Percentiles rank a stretch among this genome's conserved stretches.
These are phyloP conservation scores for Romanomermis culicivorax DNA, from an alignment of 2,888 invertebrate genomes.

Conservation along the genomic window DNA sequence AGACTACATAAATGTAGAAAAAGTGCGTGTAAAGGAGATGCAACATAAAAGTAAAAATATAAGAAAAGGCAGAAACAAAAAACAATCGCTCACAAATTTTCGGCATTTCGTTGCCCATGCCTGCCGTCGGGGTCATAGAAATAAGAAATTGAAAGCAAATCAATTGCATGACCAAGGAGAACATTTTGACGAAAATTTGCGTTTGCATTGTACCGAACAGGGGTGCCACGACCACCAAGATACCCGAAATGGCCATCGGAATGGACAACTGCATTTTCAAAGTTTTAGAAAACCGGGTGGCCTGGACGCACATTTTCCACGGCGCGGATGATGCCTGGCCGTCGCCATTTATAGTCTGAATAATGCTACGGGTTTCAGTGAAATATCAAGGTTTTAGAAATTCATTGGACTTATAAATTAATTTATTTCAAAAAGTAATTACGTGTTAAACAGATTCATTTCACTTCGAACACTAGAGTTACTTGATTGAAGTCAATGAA, in stretches of 20 bases:
- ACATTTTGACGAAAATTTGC: constrained; percentile 22
- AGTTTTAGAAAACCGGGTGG: constrained; percentile 17
- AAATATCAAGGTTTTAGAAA: no score
- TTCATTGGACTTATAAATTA: no score
- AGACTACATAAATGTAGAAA: not conserved
- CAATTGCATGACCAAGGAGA: constrained; percentile 22
- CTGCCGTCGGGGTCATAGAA: constrained; percentile 20
- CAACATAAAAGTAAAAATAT: not conserved
- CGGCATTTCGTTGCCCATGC: constrained; percentile 19
- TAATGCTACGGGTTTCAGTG: no score
- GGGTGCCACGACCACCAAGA: constrained; percentile 20
- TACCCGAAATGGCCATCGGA: constrained; percentile 20
- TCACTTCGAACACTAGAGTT: no score
- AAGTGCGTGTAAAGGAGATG: not conserved
- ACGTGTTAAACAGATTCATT: no score
- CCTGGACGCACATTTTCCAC: no score
- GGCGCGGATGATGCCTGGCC: no score
- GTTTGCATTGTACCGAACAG: constrained; percentile 22
- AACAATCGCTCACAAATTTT: constrained; percentile 20
- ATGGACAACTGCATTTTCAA: constrained; percentile 20
- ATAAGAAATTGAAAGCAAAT: constrained; percentile 23
- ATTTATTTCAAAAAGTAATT: no score
- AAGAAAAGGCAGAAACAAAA: not conserved
- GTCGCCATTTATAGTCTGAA: no score
- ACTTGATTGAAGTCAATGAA: no score